These are phyloP conservation scores for Stegodyphus dumicola DNA, from an alignment of 1,140 invertebrate species.

Conservation along the genomic window DNA sequence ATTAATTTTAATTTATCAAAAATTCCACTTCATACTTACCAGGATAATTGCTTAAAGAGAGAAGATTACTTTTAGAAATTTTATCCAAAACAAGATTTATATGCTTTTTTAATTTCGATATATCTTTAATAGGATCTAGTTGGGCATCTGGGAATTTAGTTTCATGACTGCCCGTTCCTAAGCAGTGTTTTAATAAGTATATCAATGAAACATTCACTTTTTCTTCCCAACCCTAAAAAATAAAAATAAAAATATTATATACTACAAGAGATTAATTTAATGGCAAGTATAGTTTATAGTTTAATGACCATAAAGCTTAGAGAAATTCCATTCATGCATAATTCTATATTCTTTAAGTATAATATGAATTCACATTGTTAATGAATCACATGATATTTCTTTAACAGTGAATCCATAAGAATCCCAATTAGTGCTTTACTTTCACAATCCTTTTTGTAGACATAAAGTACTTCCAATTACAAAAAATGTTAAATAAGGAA, in stretches of 20 bases:
- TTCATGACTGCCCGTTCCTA: slow-evolving; percentile 71
- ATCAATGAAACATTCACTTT: slow-evolving; percentile 71
- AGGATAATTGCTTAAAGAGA: not conserved
- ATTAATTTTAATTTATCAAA: not conserved
- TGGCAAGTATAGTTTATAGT: not conserved
- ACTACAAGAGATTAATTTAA: not conserved
- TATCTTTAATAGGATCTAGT: slow-evolving; percentile 71
- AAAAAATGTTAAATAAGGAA: too few relatives aligned
- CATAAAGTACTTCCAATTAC: too few relatives aligned
- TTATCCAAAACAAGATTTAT: slow-evolving; percentile 72
- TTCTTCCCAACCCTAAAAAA: slow-evolving; percentile 72
- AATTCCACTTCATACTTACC: slow-evolving; percentile 11
- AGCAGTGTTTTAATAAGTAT: slow-evolving; percentile 71
- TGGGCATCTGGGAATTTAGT: slow-evolving; percentile 68
- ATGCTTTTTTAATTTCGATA: slow-evolving; percentile 74
- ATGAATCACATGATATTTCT: too few relatives aligned
- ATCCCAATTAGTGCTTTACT: too few relatives aligned
- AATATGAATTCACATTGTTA: not conserved
- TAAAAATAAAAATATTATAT: not conserved
- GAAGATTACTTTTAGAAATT: slow-evolving; percentile 67
- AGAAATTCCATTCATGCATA: not conserved
- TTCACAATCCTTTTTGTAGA: too few relatives aligned
- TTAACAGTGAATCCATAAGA: too few relatives aligned
- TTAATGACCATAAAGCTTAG: not conserved
- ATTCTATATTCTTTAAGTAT: not conserved